phyloP scores from a whole-genome alignment of 1,140 invertebrate species.

The Nylanderia fulva region DNA sequence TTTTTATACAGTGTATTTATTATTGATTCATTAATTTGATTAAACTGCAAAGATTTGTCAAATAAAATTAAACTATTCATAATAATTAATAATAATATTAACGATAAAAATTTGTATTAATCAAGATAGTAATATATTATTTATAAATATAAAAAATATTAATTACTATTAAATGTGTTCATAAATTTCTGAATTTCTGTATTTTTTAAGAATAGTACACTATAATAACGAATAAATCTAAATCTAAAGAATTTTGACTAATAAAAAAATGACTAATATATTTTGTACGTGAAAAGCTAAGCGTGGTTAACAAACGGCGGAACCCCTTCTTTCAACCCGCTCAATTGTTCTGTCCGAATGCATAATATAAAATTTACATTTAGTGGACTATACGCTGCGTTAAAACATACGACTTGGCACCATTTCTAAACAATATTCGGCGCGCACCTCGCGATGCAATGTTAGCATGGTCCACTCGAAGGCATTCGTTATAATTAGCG shows the following conservation, averaged over 20 bases:
- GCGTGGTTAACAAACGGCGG: constrained; percentile 3
- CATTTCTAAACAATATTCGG: constrained; percentile 70
- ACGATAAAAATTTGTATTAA: too few relatives aligned
- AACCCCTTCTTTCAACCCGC: neutral
- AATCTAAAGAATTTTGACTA: neutral
- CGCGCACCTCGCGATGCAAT: constrained; percentile 42
- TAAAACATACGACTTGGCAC: constrained; percentile 48
- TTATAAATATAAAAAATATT: too few relatives aligned
- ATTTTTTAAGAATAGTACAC: neutral
- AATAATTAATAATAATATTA: too few relatives aligned
- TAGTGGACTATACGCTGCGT: constrained; percentile 29
- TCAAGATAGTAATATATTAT: too few relatives aligned
- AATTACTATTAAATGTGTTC: too few relatives aligned
- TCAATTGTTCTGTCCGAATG: constrained; percentile 34
- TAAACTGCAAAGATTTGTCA: neutral
- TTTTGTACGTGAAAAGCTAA: neutral
- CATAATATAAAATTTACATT: constrained; percentile 56
- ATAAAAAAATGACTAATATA: neutral
- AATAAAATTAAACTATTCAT: neutral
- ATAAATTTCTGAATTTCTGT: constrained; percentile 5
- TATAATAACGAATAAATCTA: too few relatives aligned
- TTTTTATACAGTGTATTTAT: neutral
- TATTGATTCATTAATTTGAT: constrained; percentile 13
- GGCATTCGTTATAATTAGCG: constrained; percentile 78
- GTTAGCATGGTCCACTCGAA: constrained; percentile 70